These are phyloP conservation scores for Lepeophtheirus nordmannii DNA, from an alignment of 2,888 invertebrate species.

Conservation along the genomic window DNA sequence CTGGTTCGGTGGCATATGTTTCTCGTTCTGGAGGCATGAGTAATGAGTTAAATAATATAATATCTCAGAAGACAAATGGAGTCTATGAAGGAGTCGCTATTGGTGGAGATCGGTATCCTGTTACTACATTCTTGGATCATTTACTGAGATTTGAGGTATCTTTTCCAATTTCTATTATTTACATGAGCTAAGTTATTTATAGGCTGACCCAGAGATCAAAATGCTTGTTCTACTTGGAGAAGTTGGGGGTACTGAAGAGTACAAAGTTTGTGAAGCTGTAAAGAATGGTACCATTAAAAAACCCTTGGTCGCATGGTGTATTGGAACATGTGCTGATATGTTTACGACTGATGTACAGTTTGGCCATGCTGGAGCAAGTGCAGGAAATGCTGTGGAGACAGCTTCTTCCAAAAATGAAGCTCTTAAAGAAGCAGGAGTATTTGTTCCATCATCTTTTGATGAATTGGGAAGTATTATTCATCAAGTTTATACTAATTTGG, in stretches of 20 bases:
- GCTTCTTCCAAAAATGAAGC: slow-evolving; percentile 81
- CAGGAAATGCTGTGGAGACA: slow-evolving; percentile 81
- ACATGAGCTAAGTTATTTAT: slow-evolving; percentile 44
- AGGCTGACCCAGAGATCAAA: slow-evolving; percentile 50
- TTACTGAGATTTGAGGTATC: slow-evolving; percentile 57
- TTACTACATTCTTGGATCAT: slow-evolving; percentile 95
- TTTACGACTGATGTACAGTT: slow-evolving; percentile 84
- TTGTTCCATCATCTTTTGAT: slow-evolving; percentile 85
- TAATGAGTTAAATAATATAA: slow-evolving; percentile 94
- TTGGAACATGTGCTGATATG: slow-evolving; percentile 68
- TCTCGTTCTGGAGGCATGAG: slow-evolving; percentile 99
- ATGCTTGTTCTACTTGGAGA: slow-evolving; percentile 90
- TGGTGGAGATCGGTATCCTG: slow-evolving; percentile 93
- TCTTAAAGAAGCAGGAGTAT: slow-evolving; percentile 62
- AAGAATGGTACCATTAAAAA: slow-evolving; percentile 65
- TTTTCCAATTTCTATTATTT: slow-evolving; percentile 29
- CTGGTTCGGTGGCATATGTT: slow-evolving; percentile 95
- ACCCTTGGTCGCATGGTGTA: slow-evolving; percentile 96
- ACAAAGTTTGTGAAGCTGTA: slow-evolving; percentile 79
- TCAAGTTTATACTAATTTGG: slow-evolving; percentile 48
- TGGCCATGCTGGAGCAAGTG: slow-evolving; percentile 97
- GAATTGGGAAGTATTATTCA: slow-evolving; percentile 63
- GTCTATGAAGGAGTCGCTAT: slow-evolving; percentile 96
- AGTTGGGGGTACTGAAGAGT: slow-evolving; percentile 97
- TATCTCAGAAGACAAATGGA: slow-evolving; percentile 89